Base-by-base conservation (phyloP, 2,888 invertebrate species). In the Tubiluchus corallicola region DNA sequence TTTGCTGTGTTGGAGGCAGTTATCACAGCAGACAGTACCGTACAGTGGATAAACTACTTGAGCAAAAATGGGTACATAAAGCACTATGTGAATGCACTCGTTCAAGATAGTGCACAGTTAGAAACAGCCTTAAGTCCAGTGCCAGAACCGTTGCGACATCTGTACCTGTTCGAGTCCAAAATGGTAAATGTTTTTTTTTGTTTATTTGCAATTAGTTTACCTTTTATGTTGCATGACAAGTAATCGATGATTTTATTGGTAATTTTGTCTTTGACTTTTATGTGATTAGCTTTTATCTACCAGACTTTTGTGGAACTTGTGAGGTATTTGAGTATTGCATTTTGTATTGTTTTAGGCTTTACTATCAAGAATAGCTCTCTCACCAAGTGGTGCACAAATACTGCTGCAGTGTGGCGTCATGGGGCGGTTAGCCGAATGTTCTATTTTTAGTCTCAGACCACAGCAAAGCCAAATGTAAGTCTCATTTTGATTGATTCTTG, bases 81-180 rank as follows among this genome's bases (percentile, higher is more conserved):
- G 54, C 81, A 82, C 54, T 70, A 88, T 42, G 77, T 88, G 19
- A 82, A 84, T 54, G 79, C 80, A 48, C 63, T 90, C 46, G 59
- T 76, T 47, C 76, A 78, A 47, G 79, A 81, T 21, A 81, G 87
- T 57, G 73, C 72, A 40, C 72, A 76, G 17, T 62, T 84, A 17
- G 67, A 68, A 44, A 68, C 69, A 2, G 71, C 77, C n/a, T 56
- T 82, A 39, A 75, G 76, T 53, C 73, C 51, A 38, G 52, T 62
- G 20, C 56, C 41, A 20, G 54, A 55, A 17, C 55, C 57, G 17
- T 68, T 87, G 38, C 74, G 79, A 45, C 76, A 78, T 1, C 65
- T 88, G 1, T 88, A 83, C 67, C 74, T 85, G 15, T 88, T 83
- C 65, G 82, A 84, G 62, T 79, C 84, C 0, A 82, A 83, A 67